Percentiles rank a stretch among this genome's conserved stretches.
phyloP scores from a whole-genome alignment of 1,140 invertebrate species.

The Orius insidiosus region DNA sequence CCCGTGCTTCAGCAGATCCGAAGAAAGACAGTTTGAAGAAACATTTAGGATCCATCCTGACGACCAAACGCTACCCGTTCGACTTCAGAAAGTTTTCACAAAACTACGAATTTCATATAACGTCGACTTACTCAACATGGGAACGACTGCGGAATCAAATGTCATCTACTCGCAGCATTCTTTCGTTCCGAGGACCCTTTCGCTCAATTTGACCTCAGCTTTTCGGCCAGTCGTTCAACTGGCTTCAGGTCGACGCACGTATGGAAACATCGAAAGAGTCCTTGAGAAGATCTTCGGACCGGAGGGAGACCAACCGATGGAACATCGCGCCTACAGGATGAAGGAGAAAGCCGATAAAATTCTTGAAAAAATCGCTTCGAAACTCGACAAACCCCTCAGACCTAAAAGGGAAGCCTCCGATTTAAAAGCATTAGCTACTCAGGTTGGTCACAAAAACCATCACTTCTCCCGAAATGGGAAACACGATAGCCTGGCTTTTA shows the following conservation, averaged over 20 bases:
- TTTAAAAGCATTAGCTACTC: no score
- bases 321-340: slow-evolving; percentile 26
- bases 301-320: slow-evolving; percentile 41
- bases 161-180: slow-evolving; percentile 78
- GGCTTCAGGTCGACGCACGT: slow-evolving; percentile 67
- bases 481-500: no score
- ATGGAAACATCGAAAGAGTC: slow-evolving; percentile 66
- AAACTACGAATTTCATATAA: slow-evolving; percentile 63
- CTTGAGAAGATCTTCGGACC: slow-evolving; percentile 74
- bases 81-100: slow-evolving; percentile 66
- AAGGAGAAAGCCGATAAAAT: slow-evolving; percentile 8
- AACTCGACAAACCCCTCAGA: slow-evolving; percentile 21
- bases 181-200: slow-evolving; percentile 61
- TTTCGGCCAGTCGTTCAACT: slow-evolving; percentile 71
- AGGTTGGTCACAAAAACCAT: no score
- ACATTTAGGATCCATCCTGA: slow-evolving; percentile 43
- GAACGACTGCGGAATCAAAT: slow-evolving; percentile 47
- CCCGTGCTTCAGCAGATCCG: slow-evolving; percentile 57
- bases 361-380: slow-evolving; percentile 25
- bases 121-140: slow-evolving; percentile 48
- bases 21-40: slow-evolving; percentile 45
- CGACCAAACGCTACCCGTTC: slow-evolving; percentile 52
- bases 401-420: slow-evolving; percentile 26
- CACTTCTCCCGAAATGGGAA: no score
- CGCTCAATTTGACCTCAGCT: slow-evolving; percentile 69